These are phyloP conservation scores for Thecophora atra DNA, from an alignment of 2,888 invertebrate species.

Conservation along the genomic window DNA sequence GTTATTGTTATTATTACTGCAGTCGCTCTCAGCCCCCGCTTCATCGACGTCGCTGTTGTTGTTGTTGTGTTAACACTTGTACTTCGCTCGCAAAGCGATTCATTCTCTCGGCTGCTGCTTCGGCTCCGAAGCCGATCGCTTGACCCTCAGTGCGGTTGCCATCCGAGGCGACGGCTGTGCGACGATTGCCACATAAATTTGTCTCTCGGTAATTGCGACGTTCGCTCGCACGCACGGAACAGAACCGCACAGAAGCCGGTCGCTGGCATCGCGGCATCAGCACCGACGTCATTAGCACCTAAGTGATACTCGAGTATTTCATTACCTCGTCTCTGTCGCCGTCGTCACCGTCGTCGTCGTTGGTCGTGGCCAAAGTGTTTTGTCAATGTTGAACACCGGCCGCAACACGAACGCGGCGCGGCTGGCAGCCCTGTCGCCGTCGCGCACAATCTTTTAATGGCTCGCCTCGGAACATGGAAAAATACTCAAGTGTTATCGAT, in stretches of 20 bases:
- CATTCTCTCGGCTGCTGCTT: neutral
- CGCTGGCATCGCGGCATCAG: constrained; percentile 28
- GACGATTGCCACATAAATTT: constrained; percentile 28
- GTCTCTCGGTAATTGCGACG: constrained; percentile 25
- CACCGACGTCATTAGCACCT: constrained; percentile 50
- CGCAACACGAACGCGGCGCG: constrained; percentile 9
- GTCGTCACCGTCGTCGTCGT: neutral
- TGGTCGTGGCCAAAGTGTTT: neutral
- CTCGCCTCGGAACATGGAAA: constrained; percentile 46
- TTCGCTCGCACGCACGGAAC: constrained; percentile 7
- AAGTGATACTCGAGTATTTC: constrained; percentile 51
- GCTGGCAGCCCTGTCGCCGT: constrained; percentile 8
- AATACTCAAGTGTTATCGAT: constrained; percentile 64
- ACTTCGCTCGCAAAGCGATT: neutral
- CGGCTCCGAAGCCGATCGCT: neutral
- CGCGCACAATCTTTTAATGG: constrained; percentile 66
- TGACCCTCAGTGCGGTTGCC: too few species aligned
- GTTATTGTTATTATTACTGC: neutral
- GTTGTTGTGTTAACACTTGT: constrained; percentile 3
- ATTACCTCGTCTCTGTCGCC: constrained; percentile 4
- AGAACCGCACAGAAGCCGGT: constrained; percentile 43
- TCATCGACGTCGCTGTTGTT: neutral
- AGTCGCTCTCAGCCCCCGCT: too few species aligned
- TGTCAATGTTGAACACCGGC: constrained; percentile 23
- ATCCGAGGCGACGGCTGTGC: too few species aligned